Evolutionary conservation across 2,113 vertebrate genomes (phyloP), one percentile per base, ranked within the genome.

Genomic region (Paradoxurus hermaphroditus): DNA sequence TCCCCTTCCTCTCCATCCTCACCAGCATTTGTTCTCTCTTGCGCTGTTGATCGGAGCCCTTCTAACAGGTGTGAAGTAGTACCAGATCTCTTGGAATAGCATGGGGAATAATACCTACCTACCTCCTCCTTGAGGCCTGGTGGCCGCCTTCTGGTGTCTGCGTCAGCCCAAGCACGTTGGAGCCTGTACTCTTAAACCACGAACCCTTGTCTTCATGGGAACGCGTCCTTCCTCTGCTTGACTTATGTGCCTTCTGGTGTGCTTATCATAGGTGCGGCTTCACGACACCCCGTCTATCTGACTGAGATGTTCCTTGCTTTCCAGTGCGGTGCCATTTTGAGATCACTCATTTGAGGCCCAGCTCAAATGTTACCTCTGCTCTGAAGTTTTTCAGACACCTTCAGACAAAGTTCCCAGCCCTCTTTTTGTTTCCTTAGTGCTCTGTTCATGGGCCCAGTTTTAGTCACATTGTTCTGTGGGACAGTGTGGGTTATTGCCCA

Each of bases 61-160:
- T 25, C 39, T 12, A 19, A 70, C n/a, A 5, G 34, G 25, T 21
- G 16, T 63, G 44, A 14, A 14, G 39, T 7, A 34, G 15, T 36
- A 41, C 27, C 39, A 39, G 72, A 25, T 27, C 68, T 51, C 51
- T n/a, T 44, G 79, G 34, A 27, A 36, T 62, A 73, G 31, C 15
- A 34, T 65, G 65, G 11, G 25, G 6, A 9, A 1, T 1, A 31
- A 19, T 7, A 2, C 49, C 9, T 1, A 2, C 19, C 5, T 15
- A 5, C 4, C 3, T 4, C n/a, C 27, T 16, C 44, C 41, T 46
- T 39, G 31, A 5, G 21, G 15, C 31, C 41, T 53, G 29, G 49
- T 15, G 18, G n/a, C 2, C 10, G 31, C 46, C 23, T 96, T 31
- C 84, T 59, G 29, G 7, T 21, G 21, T 9, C 0, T 14, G 51